These are phyloP conservation scores for Arremon aurantiirostris DNA, from an alignment of 2,797 vertebrate species.

Conservation along the genomic window DNA sequence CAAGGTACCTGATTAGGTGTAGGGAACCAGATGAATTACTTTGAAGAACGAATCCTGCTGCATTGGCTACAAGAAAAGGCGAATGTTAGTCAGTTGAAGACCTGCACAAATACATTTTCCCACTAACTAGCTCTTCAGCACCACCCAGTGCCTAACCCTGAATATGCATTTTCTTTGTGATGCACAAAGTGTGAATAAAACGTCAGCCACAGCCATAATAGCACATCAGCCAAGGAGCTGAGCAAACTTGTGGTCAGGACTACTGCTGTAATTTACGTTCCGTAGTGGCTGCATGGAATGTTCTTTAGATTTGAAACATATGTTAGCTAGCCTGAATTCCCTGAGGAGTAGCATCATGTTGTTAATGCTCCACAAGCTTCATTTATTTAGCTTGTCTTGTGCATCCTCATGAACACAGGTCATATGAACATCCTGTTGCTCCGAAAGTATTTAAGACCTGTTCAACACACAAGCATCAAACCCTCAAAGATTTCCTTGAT, in stretches of 20 bases:
- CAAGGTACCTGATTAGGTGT: neutral
- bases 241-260: neutral
- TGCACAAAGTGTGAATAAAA: fast-evolving
- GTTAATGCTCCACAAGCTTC: too few species aligned
- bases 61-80: neutral
- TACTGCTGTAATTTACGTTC: neutral
- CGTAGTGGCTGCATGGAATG: neutral
- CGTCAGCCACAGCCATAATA: neutral
- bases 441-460: neutral
- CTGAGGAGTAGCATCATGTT: neutral
- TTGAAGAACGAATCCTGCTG: neutral
- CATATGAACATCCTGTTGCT: neutral
- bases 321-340: neutral
- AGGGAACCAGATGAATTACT: neutral
- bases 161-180: neutral
- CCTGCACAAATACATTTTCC: neutral
- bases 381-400: neutral
- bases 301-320: neutral
- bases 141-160: slow-evolving; percentile 29
- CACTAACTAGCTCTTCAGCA: neutral
- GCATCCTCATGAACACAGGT: neutral
- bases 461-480: neutral
- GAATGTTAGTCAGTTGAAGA: neutral
- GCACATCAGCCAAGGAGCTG: neutral
- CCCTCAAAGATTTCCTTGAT: neutral